These are phyloP conservation scores for Oreochromis grahami DNA, from an alignment of 2,797 vertebrate species.

Conservation along the genomic window DNA sequence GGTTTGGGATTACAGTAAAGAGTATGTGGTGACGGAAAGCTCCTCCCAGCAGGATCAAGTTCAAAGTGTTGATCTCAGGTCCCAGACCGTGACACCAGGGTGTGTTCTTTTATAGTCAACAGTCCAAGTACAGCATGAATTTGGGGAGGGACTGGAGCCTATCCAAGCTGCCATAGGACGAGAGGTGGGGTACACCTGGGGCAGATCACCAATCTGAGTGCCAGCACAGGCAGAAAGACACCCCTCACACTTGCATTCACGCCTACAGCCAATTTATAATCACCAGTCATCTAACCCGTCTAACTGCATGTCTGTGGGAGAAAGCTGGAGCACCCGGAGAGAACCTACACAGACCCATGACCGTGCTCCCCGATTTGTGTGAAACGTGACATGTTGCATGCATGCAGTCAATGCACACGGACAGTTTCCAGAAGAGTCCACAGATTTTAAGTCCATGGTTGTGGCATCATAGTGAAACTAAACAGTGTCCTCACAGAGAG, in stretches of 20 bases:
- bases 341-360: background rate
- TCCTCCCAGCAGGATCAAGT: constrained; percentile 19
- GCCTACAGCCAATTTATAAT: accelerated
- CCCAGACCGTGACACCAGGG: background rate
- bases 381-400: background rate
- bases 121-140: constrained; percentile 8
- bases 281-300: accelerated
- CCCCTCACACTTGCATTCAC: background rate
- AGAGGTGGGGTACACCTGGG: background rate
- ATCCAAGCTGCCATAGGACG: background rate
- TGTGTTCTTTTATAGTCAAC: constrained; percentile 7
- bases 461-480: constrained; percentile 5
- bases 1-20: constrained; percentile 60
- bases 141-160: background rate
- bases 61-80: background rate
- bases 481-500: constrained; percentile 16
- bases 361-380: background rate
- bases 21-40: constrained; percentile 8
- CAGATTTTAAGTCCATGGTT: background rate
- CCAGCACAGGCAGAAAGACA: background rate
- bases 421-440: background rate
- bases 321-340: background rate
- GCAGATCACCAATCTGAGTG: background rate
- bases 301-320: background rate
- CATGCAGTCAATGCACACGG: background rate